Conservation (phyloP, 2,797 vertebrate genomes). For the Acanthurus lineatus region DNA sequence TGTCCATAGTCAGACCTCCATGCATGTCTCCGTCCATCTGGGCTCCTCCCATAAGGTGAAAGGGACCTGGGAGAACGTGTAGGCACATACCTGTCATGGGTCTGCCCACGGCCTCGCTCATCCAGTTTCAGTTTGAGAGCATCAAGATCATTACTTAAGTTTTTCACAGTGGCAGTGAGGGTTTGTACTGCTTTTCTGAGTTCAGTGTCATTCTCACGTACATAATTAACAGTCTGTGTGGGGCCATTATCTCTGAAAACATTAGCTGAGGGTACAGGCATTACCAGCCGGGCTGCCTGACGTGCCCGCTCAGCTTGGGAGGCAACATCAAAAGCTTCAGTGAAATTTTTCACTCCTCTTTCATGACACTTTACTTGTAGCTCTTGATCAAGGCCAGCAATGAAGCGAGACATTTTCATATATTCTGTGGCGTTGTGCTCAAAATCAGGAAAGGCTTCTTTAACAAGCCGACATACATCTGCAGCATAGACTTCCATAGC, state of each 20-base stretch:
- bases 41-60: too few relatives aligned
- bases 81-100: neutral
- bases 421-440: neutral
- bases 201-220: neutral
- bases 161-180: too few relatives aligned
- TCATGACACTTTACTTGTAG: constrained; percentile 2
- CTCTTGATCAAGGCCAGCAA: constrained; percentile 11
- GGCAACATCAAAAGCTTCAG: neutral
- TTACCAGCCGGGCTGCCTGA: neutral
- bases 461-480: neutral
- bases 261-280: neutral
- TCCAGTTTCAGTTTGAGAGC: neutral
- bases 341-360: constrained; percentile 6
- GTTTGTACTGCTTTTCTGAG: too few relatives aligned
- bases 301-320: neutral
- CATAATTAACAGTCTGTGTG: constrained; percentile 2
- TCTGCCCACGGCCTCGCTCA: neutral
- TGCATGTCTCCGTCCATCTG: too few relatives aligned
- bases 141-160: too few relatives aligned
- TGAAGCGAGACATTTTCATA: constrained; percentile 5
- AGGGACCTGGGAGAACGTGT: too few relatives aligned
- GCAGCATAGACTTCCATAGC: constrained; percentile 10
- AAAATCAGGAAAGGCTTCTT: constrained; percentile 10
- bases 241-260: neutral
- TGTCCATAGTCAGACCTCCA: too few relatives aligned